These are phyloP conservation scores for Clavelina lepadiformis DNA, from an alignment of 23 tunicate species.

Conservation along the genomic window DNA sequence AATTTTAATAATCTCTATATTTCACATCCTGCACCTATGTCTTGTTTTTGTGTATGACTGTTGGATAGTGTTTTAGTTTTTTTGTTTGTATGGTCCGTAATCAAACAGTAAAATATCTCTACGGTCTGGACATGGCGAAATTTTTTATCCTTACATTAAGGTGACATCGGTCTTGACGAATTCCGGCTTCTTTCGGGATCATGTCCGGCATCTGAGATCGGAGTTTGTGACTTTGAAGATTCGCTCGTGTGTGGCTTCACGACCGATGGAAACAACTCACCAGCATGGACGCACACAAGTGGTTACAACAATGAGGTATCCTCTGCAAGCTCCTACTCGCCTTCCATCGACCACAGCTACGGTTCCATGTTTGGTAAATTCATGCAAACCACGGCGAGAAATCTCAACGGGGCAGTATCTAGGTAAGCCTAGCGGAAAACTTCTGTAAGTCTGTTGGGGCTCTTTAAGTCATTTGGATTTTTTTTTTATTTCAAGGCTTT, in stretches of 20 bases:
- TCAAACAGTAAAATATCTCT: too few relatives aligned
- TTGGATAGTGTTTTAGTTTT: too few relatives aligned
- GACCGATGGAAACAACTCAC: slow-evolving; percentile 4
- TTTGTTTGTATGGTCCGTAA: too few relatives aligned
- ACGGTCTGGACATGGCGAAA: too few relatives aligned
- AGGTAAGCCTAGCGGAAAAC: too few relatives aligned
- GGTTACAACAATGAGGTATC: neutral
- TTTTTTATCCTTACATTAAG: slow-evolving; percentile 21
- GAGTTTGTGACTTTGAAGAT: slow-evolving; percentile 72
- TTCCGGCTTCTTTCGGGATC: slow-evolving; percentile 17
- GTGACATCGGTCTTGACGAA: slow-evolving; percentile 69
- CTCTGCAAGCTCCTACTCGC: slow-evolving; percentile 29
- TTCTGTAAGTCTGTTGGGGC: too few relatives aligned
- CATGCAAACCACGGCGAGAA: slow-evolving; percentile 27
- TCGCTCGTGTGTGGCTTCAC: slow-evolving; percentile 23
- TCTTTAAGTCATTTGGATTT: too few relatives aligned
- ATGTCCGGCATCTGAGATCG: slow-evolving; percentile 41
- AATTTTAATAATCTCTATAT: too few relatives aligned
- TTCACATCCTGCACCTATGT: too few relatives aligned
- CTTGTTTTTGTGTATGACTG: too few relatives aligned
- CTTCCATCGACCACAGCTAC: slow-evolving; percentile 37
- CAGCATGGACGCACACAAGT: slow-evolving; percentile 34
- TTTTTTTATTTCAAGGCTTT: slow-evolving; percentile 15
- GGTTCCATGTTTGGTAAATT: slow-evolving; percentile 24
- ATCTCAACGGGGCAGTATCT: slow-evolving; percentile 7